Evolutionary conservation across 2,797 vertebrate species (phyloP).

Genomic region (Calcarius lapponicus): DNA sequence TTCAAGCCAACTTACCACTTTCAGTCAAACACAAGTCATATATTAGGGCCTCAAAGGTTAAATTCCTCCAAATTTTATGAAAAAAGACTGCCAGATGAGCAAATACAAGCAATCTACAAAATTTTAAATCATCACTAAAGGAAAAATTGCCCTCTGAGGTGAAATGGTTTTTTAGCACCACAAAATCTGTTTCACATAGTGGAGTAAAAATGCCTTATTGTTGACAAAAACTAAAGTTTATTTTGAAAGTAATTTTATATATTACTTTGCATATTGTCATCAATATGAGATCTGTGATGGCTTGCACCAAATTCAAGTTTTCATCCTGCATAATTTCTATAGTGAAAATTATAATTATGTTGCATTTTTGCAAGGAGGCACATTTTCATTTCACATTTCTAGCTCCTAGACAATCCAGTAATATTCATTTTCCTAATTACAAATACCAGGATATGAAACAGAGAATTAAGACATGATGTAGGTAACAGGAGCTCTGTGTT

Average conservation of each 20-base stretch:
- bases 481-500: background rate
- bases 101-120: background rate
- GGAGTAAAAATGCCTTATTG: background rate
- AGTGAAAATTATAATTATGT: background rate
- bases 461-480: background rate
- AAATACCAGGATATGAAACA: background rate
- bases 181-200: background rate
- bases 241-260: background rate
- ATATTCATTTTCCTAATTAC: slow-evolving; percentile 16
- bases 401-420: background rate
- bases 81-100: background rate
- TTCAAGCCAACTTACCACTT: background rate
- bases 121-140: background rate
- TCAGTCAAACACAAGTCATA: background rate
- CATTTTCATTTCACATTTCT: background rate
- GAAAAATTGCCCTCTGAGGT: background rate
- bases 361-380: background rate
- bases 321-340: background rate
- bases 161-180: background rate
- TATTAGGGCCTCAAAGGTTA: background rate
- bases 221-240: background rate
- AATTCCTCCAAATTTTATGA: background rate
- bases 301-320: background rate
- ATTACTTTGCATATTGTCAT: background rate
- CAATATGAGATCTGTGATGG: background rate